Evolutionary conservation across 2,797 vertebrate genomes (phyloP).

Genomic region (Tamandua tetradactyla): DNA sequence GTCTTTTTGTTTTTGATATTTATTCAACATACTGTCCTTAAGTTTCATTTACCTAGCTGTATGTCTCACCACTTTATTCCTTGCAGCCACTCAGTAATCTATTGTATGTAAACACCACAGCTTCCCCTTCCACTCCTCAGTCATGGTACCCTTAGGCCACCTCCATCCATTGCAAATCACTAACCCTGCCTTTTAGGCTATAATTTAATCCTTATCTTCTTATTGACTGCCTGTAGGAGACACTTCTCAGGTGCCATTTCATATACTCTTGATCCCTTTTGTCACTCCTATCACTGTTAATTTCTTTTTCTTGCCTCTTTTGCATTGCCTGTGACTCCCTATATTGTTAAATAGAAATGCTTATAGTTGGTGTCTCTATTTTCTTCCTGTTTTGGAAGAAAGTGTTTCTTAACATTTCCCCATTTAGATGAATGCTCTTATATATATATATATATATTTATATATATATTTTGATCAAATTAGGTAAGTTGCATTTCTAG

Average conservation of each 20-base stretch:
- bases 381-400: constrained; percentile 12
- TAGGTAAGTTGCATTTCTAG: neutral
- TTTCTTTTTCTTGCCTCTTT: constrained; percentile 19
- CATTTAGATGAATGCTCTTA: neutral
- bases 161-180: no score
- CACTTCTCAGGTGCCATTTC: neutral
- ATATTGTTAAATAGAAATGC: neutral
- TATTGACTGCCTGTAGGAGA: neutral
- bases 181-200: neutral
- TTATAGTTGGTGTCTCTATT: neutral
- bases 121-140: no score
- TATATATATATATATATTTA: constrained; percentile 33
- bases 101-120: no score
- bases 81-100: no score
- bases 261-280: neutral
- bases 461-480: neutral
- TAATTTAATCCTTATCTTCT: neutral
- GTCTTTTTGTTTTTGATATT: no score
- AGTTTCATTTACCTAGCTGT: no score
- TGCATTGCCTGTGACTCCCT: neutral
- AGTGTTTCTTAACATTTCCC: neutral
- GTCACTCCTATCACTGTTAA: neutral
- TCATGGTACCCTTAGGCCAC: no score
- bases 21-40: no score
- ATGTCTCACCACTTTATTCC: no score